Percentiles rank a stretch among this genome's conserved stretches.
Evolutionary conservation across 2,797 vertebrate genomes (phyloP).

Genomic region (Macroramphosus scolopax): DNA sequence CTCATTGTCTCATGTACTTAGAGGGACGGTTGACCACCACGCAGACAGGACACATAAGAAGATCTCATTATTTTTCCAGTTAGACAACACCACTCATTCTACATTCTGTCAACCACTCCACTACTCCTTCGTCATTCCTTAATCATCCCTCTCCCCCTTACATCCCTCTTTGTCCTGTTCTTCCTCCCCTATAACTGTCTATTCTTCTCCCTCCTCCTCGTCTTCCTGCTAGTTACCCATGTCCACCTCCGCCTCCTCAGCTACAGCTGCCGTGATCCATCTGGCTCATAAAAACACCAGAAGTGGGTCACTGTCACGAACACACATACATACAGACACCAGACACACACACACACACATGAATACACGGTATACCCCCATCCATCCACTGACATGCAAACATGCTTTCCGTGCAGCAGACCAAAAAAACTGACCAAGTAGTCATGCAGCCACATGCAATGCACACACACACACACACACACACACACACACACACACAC

Average conservation of each 20-base stretch:
- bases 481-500: neutral
- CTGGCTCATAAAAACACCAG: constrained; percentile 73
- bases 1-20: constrained; percentile 56
- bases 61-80: too few relatives aligned
- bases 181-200: constrained; percentile 5
- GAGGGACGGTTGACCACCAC: constrained; percentile 18
- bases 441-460: constrained; percentile 14
- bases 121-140: constrained; percentile 10
- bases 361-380: constrained; percentile 1
- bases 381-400: constrained; percentile 34
- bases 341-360: constrained; percentile 37
- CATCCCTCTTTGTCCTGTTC: constrained; percentile 6
- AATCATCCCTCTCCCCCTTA: constrained; percentile 12
- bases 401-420: constrained; percentile 26
- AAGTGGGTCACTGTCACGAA: constrained; percentile 77
- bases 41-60: constrained; percentile 24
- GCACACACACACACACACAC: constrained; percentile 4
- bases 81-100: too few relatives aligned
- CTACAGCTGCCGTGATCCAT: constrained; percentile 70
- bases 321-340: constrained; percentile 12
- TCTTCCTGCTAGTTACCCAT: constrained; percentile 37
- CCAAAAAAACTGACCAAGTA: constrained; percentile 36
- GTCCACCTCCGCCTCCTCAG: constrained; percentile 46
- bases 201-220: constrained; percentile 4
- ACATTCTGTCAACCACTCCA: too few relatives aligned